Percentiles rank a stretch among this genome's conserved stretches.
Evolutionary conservation across 2,888 invertebrate species (phyloP).

Genomic region (Nineta flava): DNA sequence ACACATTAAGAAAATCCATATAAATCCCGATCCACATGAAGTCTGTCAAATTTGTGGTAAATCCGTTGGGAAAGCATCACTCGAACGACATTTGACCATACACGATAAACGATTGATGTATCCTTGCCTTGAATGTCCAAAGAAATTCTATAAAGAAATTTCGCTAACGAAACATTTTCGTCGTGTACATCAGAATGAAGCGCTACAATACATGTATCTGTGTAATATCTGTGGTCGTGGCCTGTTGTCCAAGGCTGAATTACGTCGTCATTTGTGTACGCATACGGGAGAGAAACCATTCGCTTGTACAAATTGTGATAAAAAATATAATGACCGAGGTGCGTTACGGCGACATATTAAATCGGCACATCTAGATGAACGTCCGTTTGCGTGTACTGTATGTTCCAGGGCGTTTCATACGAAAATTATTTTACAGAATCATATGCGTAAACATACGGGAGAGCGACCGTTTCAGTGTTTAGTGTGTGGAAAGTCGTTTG

Average conservation of each 20-base stretch:
- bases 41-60: neutral
- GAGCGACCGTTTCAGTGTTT: neutral
- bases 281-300: neutral
- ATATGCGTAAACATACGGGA: neutral
- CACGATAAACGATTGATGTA: neutral
- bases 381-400: neutral
- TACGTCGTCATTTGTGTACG: neutral
- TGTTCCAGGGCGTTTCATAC: neutral
- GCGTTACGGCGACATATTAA: neutral
- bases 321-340: neutral
- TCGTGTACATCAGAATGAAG: neutral
- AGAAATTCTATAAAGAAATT: neutral
- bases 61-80: neutral
- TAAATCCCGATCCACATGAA: neutral
- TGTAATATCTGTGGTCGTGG: neutral
- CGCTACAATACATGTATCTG: neutral
- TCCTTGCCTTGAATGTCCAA: neutral
- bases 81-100: neutral
- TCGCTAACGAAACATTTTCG: neutral
- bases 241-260: neutral
- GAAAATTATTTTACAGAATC: neutral
- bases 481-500: neutral
- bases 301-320: neutral
- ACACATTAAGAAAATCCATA: neutral
- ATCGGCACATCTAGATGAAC: neutral